phyloP scores from a whole-genome alignment of 2,888 invertebrate species.

The Caenorhabditis uteleia region DNA sequence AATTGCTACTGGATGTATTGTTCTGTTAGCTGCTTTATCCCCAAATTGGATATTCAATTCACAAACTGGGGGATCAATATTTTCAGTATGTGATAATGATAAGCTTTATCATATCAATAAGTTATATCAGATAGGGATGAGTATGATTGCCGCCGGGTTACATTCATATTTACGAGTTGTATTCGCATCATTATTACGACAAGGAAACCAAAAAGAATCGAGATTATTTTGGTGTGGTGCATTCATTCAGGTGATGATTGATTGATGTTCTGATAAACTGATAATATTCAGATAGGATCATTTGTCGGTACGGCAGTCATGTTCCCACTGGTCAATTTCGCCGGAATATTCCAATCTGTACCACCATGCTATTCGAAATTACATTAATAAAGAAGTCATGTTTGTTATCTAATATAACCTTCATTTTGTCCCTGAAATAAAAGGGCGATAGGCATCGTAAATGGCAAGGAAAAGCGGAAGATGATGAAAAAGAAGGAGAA shows the following conservation, averaged over 20 bases:
- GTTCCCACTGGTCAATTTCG: constrained; percentile 71
- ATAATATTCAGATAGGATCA: constrained; percentile 69
- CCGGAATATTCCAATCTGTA: constrained; percentile 67
- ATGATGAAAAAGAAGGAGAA: no score
- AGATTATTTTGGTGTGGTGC: constrained; percentile 72
- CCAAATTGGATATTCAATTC: constrained; percentile 72
- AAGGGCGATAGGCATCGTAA: no score
- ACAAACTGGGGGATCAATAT: constrained; percentile 25
- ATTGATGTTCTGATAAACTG: background rate
- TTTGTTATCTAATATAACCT: no score
- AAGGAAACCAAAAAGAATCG: constrained; percentile 55
- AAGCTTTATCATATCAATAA: background rate
- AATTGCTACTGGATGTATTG: constrained; percentile 77
- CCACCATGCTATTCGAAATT: constrained; percentile 42
- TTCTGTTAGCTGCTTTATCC: constrained; percentile 79
- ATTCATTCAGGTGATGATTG: constrained; percentile 69
- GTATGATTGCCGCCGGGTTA: constrained; percentile 66
- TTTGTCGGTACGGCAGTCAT: constrained; percentile 71
- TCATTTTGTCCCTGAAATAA: no score
- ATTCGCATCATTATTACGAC: constrained; percentile 61
- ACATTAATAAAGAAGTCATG: no score
- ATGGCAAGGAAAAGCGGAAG: no score
- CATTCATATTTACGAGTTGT: constrained; percentile 68
- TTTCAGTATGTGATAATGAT: constrained; percentile 26
- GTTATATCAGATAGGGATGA: constrained; percentile 35